Conservation (phyloP, 2,113 vertebrate genomes). For the Marmota monax region DNA sequence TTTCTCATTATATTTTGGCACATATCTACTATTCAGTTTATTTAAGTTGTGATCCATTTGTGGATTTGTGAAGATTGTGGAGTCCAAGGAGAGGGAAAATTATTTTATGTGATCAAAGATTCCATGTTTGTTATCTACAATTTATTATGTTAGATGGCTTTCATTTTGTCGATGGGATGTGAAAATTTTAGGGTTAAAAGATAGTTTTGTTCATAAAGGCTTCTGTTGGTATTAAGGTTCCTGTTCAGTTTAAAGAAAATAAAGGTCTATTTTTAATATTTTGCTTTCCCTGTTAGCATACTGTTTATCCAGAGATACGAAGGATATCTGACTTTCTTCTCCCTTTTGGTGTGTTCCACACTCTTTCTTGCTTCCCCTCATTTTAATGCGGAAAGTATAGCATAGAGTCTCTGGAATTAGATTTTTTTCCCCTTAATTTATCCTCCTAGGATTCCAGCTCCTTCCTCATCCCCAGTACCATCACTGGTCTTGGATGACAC, state of each 20-base stretch:
- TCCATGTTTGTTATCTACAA: background rate
- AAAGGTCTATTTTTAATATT: slow-evolving; percentile 36
- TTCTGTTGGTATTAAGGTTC: background rate
- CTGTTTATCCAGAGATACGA: background rate
- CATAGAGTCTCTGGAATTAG: background rate
- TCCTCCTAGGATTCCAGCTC: background rate
- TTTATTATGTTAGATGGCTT: slow-evolving; percentile 3
- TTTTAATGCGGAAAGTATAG: background rate
- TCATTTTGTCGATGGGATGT: background rate
- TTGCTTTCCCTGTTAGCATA: slow-evolving; percentile 7
- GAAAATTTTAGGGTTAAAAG: background rate
- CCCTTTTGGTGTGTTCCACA: background rate
- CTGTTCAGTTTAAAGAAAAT: slow-evolving; percentile 22
- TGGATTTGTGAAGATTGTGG: slow-evolving; percentile 60
- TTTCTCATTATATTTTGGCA: background rate
- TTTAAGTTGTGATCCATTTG: slow-evolving; percentile 29
- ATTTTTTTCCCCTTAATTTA: background rate
- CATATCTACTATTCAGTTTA: background rate
- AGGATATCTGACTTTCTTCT: background rate
- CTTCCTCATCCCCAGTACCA: background rate
- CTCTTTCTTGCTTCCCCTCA: background rate
- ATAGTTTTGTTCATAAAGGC: background rate
- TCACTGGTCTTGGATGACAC: background rate
- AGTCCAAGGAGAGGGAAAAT: background rate
- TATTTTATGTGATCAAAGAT: background rate